Evolutionary conservation across 2,113 vertebrate genomes (phyloP).

Genomic region (Gadus macrocephalus): DNA sequence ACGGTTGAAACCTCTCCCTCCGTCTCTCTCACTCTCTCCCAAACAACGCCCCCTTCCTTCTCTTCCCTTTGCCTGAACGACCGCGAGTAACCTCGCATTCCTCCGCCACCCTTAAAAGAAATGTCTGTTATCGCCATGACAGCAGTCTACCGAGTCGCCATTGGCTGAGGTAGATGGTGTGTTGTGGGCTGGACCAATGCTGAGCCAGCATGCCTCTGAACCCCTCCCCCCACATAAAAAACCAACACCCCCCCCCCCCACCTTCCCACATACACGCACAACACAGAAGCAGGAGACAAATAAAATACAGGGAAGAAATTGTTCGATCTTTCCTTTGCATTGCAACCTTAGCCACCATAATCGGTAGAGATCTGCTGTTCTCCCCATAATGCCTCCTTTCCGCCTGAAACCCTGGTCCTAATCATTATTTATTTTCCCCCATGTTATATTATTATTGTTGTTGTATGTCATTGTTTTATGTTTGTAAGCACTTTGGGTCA

Average conservation of each 20-base stretch:
- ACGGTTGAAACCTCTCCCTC: background rate
- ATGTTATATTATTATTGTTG: too few species aligned
- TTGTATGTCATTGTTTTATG: too few species aligned
- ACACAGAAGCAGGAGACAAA: too few species aligned
- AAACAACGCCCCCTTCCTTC: background rate
- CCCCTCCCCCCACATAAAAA: background rate
- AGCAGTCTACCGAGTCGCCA: slow-evolving; percentile 18
- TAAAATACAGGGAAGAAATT: too few species aligned
- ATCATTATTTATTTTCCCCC: too few species aligned
- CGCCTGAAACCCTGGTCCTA: too few species aligned
- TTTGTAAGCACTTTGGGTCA: too few species aligned
- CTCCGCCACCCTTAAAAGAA: slow-evolving; percentile 34
- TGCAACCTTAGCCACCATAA: too few species aligned
- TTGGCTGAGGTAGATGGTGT: slow-evolving; percentile 72
- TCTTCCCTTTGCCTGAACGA: slow-evolving; percentile 37
- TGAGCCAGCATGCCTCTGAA: background rate
- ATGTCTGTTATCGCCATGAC: background rate
- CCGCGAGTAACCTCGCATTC: slow-evolving; percentile 61
- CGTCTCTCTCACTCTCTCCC: background rate
- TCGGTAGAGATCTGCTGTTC: too few species aligned
- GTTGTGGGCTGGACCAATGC: slow-evolving; percentile 69
- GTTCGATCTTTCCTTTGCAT: too few species aligned
- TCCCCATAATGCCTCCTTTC: too few species aligned
- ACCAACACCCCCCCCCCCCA: background rate
- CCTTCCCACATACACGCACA: background rate